Base-by-base conservation (phyloP, 2,797 vertebrate genomes). In the Euphonia xanthogaster region DNA sequence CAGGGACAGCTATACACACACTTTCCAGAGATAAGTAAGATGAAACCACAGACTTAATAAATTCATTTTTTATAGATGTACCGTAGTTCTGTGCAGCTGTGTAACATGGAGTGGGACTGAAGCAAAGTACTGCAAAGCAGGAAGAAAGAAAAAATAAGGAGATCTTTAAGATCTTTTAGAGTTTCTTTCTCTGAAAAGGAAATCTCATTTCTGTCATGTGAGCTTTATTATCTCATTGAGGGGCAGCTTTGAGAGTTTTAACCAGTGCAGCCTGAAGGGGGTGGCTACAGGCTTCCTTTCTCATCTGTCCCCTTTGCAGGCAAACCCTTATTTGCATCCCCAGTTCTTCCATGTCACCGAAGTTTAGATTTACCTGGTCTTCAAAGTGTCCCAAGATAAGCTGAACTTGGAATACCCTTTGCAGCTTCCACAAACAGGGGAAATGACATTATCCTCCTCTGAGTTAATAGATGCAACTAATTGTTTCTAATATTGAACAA, bases 21-120 rank as follows among this genome's bases (percentile, higher is more conserved):
- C 72, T 84, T 83, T 80, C 48, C 73, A 78, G 77, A 91, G 76
- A 90, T 92, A 91, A 85, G 60, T 62, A 88, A 94, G 94, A 92
- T 50, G 88, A 90, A 93, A 74, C 67, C 77, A 73, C 24, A 88
- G 90, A 90, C 40, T 92, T 82, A 90, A 92, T 93, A 90, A 88
- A 90, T 73, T 60, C 17, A 4, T 54, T 78, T 94, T 88, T 77
- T 75, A 51, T 47, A 86, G 51, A 51, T 0, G 0, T 27, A 25
- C 21, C 17, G 11, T 65, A 30, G 40, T 61, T 83, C 81, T 63
- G 58, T 40, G 55, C 58, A 93, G 62, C 70, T 81, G 55, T 47
- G 54, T 18, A 84, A 53, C 37, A 17, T 10, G 40, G 44, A 72
- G 60, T 6, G 21, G 51, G 77, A 37, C 30, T 39, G 48, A 73